A percentile compares a stretch with the other conserved stretches of the same genome.
Evolutionary conservation across 2,888 invertebrate genomes (phyloP).

Genomic region (Kryphioiulus occultus): DNA sequence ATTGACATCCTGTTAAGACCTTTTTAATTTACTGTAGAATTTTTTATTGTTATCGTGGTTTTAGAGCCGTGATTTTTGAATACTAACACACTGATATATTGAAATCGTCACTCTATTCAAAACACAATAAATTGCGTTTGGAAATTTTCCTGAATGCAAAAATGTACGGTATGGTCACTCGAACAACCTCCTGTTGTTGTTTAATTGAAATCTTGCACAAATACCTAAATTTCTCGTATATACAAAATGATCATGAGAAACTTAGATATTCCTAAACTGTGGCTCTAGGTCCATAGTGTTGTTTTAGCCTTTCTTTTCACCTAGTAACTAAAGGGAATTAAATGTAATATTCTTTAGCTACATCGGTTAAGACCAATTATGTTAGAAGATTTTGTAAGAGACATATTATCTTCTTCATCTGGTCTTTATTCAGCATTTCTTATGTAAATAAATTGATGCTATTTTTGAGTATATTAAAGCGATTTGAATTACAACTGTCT

Average conservation of each 20-base stretch:
- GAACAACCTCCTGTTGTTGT: neutral
- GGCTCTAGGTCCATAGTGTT: slow-evolving; percentile 24
- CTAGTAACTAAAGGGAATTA: neutral
- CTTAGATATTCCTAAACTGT: neutral
- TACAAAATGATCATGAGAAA: neutral
- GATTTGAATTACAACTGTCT: slow-evolving; percentile 24
- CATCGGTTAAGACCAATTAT: neutral
- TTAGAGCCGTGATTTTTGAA: slow-evolving; percentile 39
- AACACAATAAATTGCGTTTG: neutral
- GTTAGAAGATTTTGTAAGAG: neutral
- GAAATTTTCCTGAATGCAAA: neutral
- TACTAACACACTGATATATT: neutral
- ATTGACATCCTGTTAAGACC: neutral
- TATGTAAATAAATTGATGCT: slow-evolving; percentile 40
- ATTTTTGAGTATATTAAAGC: slow-evolving; percentile 29
- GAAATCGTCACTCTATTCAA: neutral
- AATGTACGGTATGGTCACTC: slow-evolving; percentile 21
- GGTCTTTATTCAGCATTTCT: neutral
- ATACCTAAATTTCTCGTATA: neutral
- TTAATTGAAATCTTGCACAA: neutral
- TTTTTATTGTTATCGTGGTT: neutral
- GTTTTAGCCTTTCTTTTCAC: neutral
- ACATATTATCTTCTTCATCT: neutral
- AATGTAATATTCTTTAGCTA: neutral
- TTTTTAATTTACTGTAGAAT: neutral